Percentiles rank a stretch among this genome's conserved stretches.
Conservation (phyloP, 1,140 invertebrate species). For the Drosophila tani region DNA sequence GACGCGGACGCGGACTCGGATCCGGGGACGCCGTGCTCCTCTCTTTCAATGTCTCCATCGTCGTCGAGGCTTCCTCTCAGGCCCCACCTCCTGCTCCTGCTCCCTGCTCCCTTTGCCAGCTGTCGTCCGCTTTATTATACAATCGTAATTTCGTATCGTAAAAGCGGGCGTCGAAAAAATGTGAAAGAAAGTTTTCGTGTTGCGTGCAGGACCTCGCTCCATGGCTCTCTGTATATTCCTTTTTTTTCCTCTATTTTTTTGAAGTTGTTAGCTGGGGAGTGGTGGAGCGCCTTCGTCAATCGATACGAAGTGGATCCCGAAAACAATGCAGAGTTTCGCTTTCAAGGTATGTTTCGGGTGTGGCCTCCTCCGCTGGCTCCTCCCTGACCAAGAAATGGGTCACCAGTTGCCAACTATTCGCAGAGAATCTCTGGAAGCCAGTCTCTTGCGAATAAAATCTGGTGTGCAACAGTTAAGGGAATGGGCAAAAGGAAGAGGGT, state of each 20-base stretch:
- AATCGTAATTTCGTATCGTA: slow-evolving; percentile 83
- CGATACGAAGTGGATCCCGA: slow-evolving; percentile 43
- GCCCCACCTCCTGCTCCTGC: background rate
- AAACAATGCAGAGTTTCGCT: slow-evolving; percentile 45
- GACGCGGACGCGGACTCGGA: slow-evolving; percentile 1
- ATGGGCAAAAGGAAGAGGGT: too few relatives aligned
- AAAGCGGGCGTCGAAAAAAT: slow-evolving; percentile 78
- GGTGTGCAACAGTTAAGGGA: slow-evolving; percentile 18
- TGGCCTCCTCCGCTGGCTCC: slow-evolving; percentile 22
- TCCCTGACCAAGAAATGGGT: slow-evolving; percentile 51
- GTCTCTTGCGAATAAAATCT: background rate
- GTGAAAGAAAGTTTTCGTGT: slow-evolving; percentile 80
- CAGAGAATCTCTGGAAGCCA: too few relatives aligned
- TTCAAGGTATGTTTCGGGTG: slow-evolving; percentile 47
- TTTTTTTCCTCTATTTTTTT: background rate
- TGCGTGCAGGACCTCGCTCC: slow-evolving; percentile 69
- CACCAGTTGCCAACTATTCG: slow-evolving; percentile 62
- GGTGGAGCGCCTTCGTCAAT: slow-evolving; percentile 24
- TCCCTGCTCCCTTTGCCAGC: background rate
- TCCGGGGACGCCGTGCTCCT: slow-evolving; percentile 17
- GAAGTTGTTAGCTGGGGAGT: slow-evolving; percentile 9
- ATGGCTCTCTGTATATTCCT: slow-evolving; percentile 9
- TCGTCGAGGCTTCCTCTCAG: slow-evolving; percentile 15
- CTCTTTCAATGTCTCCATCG: slow-evolving; percentile 49
- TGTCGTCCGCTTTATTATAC: slow-evolving; percentile 73